Evolutionary conservation across 2,797 vertebrate genomes (phyloP).

Genomic region (Scolopax bukidnonensis): DNA sequence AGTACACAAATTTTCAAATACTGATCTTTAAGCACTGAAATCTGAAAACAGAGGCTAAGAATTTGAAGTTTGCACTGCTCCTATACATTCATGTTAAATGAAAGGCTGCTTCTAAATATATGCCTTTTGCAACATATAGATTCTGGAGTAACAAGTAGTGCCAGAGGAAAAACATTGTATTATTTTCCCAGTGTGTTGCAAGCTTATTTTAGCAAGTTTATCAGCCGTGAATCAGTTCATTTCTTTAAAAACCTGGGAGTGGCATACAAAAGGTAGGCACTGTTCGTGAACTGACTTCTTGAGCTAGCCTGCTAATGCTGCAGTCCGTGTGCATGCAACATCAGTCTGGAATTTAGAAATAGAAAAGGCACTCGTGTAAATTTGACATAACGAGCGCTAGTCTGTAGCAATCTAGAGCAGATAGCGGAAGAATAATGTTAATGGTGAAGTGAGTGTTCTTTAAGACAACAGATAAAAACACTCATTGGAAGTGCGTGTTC

Average conservation of each 20-base stretch:
- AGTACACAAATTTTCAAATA: not conserved
- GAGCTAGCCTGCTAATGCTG: not conserved
- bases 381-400: not conserved
- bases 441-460: not conserved
- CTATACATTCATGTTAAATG: not conserved
- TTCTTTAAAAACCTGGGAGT: not conserved
- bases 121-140: not conserved
- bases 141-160: not conserved
- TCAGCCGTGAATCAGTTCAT: not conserved
- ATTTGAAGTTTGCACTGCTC: not conserved
- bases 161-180: not conserved
- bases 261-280: not conserved
- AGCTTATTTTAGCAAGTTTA: not conserved
- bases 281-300: not conserved
- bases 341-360: slow-evolving; percentile 16
- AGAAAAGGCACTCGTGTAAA: not conserved
- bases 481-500: not conserved
- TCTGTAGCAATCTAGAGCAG: not conserved
- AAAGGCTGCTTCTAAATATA: not conserved
- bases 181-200: not conserved
- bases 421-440: slow-evolving; percentile 43
- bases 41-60: not conserved
- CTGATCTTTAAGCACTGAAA: not conserved
- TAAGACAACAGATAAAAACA: slow-evolving; percentile 25
- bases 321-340: not conserved